phyloP scores from a whole-genome alignment of 2,888 invertebrate genomes.

The Epinotia brunnichana region DNA sequence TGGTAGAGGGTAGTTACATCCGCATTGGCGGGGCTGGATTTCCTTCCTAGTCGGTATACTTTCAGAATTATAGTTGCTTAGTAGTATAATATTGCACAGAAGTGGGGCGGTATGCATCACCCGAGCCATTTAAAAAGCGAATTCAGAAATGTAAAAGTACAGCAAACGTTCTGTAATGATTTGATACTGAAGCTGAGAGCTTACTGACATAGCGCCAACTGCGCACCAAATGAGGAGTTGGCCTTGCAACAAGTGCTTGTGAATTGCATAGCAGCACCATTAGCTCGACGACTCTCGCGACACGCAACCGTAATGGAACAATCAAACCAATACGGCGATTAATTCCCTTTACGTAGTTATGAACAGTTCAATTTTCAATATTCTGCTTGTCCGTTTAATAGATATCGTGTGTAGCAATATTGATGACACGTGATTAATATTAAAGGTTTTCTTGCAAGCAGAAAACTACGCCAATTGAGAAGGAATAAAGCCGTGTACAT shows the following conservation, averaged over 20 bases:
- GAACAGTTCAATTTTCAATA: neutral
- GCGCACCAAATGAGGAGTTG: too few relatives aligned
- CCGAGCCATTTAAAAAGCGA: too few relatives aligned
- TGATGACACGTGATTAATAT: neutral
- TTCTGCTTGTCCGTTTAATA: neutral
- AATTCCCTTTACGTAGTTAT: neutral
- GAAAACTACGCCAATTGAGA: neutral
- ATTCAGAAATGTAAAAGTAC: too few relatives aligned
- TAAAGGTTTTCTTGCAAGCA: neutral
- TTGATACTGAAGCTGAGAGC: too few relatives aligned
- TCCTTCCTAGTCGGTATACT: too few relatives aligned
- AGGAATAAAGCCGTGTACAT: neutral
- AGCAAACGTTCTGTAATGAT: too few relatives aligned
- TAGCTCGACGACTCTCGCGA: slow-evolving; percentile 7
- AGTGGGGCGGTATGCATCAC: too few relatives aligned
- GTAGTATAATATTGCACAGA: too few relatives aligned
- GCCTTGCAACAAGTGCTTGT: neutral
- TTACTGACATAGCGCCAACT: too few relatives aligned
- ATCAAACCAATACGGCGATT: slow-evolving; percentile 4
- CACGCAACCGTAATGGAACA: slow-evolving; percentile 14
- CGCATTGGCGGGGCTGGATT: too few relatives aligned
- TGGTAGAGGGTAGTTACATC: neutral
- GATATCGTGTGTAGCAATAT: neutral
- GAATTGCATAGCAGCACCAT: neutral
- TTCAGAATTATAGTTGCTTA: too few relatives aligned